phyloP scores from a whole-genome alignment of 2,113 vertebrate genomes.

The Cryptoleucopteryx plumbea region DNA sequence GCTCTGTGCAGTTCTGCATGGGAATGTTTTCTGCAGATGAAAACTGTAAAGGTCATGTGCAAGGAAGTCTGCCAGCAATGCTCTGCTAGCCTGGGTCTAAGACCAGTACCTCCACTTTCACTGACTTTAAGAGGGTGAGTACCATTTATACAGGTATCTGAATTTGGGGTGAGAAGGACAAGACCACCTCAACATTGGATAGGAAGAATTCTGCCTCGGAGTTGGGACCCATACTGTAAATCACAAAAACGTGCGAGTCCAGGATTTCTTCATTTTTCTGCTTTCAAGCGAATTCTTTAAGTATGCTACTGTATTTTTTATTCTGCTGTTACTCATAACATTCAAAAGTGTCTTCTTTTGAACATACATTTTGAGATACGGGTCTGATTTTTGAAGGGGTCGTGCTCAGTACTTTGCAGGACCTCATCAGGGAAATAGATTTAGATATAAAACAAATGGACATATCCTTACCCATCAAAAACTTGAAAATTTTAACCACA shows the following conservation, averaged over 20 bases:
- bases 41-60: background rate
- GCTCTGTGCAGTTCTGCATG: background rate
- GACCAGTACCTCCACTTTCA: background rate
- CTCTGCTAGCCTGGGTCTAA: background rate
- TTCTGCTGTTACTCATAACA: background rate
- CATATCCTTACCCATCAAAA: background rate
- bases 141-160: background rate
- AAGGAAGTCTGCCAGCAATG: background rate
- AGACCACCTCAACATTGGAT: background rate
- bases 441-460: background rate
- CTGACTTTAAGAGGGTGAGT: background rate
- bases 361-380: background rate
- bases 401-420: background rate
- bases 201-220: background rate
- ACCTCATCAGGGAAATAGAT: background rate
- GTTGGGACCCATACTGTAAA: background rate
- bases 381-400: background rate
- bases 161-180: background rate
- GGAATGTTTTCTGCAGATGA: background rate
- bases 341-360: background rate
- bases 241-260: accelerated
- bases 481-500: background rate
- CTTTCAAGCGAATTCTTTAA: background rate
- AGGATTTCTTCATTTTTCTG: background rate
- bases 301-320: background rate